Conservation (phyloP, 2,888 invertebrate genomes). For the Pachydiplax longipennis region DNA sequence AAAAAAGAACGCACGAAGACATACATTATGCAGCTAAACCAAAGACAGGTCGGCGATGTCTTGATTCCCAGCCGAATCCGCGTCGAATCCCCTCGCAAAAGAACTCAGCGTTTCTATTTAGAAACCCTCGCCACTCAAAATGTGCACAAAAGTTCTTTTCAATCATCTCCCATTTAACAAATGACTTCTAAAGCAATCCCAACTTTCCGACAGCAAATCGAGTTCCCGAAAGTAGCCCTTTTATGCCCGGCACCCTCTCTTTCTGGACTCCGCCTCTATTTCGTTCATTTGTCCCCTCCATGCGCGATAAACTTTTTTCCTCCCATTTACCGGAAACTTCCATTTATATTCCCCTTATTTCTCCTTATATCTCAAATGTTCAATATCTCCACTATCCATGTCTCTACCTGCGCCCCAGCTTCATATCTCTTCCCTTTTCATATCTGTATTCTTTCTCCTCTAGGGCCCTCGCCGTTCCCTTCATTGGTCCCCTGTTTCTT, state of each 20-base stretch:
- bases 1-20: too few relatives aligned
- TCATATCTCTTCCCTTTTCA: background rate
- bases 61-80: too few relatives aligned
- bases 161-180: background rate
- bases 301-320: background rate
- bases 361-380: background rate
- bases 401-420: background rate
- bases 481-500: background rate
- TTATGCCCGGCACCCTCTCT: too few relatives aligned
- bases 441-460: background rate
- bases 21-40: too few relatives aligned
- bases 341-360: background rate
- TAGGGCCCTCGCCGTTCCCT: background rate
- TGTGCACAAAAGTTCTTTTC: background rate
- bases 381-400: background rate
- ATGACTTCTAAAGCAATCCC: background rate
- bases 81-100: background rate
- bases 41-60: too few relatives aligned
- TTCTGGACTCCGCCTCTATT: background rate
- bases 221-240: background rate
- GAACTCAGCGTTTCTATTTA: background rate
- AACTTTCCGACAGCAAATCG: background rate
- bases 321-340: background rate
- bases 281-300: background rate
- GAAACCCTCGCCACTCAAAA: background rate